phyloP scores from a whole-genome alignment of 2,113 vertebrate genomes.

The Pandion haliaetus region DNA sequence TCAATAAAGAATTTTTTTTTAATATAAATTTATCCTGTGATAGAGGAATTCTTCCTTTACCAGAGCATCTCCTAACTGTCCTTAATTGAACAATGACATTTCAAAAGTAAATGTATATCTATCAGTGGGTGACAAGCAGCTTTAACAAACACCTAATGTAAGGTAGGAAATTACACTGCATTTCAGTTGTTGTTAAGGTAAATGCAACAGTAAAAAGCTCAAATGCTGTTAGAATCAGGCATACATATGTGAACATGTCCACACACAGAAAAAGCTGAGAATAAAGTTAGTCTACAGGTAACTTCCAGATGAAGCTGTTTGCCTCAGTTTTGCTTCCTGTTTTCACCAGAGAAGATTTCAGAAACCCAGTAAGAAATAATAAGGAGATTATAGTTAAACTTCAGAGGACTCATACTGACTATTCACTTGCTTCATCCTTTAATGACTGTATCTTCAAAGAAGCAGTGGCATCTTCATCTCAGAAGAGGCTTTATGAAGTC shows the following conservation, averaged over 20 bases:
- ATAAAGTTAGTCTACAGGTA: neutral
- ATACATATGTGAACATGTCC: neutral
- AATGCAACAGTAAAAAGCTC: neutral
- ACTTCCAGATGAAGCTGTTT: neutral
- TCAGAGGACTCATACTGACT: neutral
- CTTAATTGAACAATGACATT: neutral
- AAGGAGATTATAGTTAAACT: constrained; percentile 44
- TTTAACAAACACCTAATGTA: neutral
- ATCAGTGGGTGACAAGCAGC: neutral
- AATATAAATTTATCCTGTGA: neutral
- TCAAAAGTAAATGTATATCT: neutral
- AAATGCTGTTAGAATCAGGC: neutral
- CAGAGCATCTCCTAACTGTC: neutral
- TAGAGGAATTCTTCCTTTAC: neutral
- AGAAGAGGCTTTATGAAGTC: neutral
- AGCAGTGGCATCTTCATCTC: neutral
- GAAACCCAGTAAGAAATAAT: neutral
- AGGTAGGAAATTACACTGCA: neutral
- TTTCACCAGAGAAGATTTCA: neutral
- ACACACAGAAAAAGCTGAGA: neutral
- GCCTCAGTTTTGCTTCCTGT: neutral
- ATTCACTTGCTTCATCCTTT: constrained; percentile 8
- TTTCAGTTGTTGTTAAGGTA: neutral
- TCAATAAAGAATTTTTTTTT: neutral
- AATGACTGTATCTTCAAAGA: constrained; percentile 54